Evolutionary conservation across 2,797 vertebrate genomes (phyloP).

Genomic region (Sylvilagus floridanus): DNA sequence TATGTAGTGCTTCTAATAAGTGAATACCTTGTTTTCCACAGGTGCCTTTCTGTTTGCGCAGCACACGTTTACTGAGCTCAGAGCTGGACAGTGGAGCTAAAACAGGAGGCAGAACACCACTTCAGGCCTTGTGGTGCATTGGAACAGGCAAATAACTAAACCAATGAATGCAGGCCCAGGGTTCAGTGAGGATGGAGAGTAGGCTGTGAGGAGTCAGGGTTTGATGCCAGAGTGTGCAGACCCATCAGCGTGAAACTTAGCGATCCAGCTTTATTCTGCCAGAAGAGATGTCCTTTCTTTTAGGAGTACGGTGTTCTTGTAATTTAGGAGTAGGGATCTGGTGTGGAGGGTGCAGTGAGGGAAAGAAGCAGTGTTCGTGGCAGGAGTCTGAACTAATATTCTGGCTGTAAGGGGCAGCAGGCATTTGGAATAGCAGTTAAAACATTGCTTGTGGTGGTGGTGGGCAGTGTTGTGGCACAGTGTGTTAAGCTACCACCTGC

Average conservation of each 20-base stretch:
- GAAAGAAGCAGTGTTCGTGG: not conserved
- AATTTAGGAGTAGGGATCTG: not conserved
- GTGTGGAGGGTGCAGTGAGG: not conserved
- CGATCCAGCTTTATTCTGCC: not conserved
- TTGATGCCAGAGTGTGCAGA: not conserved
- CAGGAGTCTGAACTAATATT: not conserved
- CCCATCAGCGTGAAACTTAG: not conserved
- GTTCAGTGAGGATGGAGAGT: not conserved
- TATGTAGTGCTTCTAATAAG: not conserved
- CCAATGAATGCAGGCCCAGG: not conserved
- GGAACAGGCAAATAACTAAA: not conserved
- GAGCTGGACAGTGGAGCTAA: not conserved
- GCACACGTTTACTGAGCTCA: not conserved
- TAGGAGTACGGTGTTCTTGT: not conserved
- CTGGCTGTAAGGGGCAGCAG: too few relatives aligned
- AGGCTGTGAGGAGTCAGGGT: not conserved
- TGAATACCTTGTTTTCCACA: not conserved
- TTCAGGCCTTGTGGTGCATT: not conserved
- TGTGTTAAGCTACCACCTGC: too few relatives aligned
- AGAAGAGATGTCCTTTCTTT: not conserved
- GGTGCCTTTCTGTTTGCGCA: conserved; percentile 5
- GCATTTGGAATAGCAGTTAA: too few relatives aligned
- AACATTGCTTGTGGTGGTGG: too few relatives aligned
- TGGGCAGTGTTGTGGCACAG: too few relatives aligned
- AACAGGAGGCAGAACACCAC: not conserved